A percentile compares a stretch with the other conserved stretches of the same genome.
Evolutionary conservation across 2,113 vertebrate genomes (phyloP).

Genomic region (Trichomycterus rosablanca): DNA sequence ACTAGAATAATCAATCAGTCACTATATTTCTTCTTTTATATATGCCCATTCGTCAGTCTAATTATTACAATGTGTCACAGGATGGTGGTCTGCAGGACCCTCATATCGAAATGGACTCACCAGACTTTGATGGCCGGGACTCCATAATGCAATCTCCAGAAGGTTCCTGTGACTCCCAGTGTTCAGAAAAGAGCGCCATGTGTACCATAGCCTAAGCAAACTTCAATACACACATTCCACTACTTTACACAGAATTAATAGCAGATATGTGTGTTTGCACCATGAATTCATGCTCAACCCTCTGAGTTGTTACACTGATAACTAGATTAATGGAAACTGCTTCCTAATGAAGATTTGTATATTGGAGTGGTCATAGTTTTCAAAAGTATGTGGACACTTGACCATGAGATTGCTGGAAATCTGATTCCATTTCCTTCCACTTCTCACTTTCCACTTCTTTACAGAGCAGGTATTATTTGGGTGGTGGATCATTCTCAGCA

Average conservation of each 20-base stretch:
- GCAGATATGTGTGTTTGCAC: constrained; percentile 1
- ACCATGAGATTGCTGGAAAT: too few relatives aligned
- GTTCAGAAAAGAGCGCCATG: constrained; percentile 62
- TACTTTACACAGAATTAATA: not conserved
- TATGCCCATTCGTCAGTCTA: constrained; percentile 48
- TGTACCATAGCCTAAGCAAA: constrained; percentile 54
- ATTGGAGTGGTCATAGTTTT: too few relatives aligned
- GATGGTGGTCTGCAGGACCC: constrained; percentile 54
- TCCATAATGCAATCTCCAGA: constrained; percentile 54
- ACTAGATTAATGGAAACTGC: too few relatives aligned
- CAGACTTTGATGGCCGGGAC: constrained; percentile 52
- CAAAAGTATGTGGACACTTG: too few relatives aligned
- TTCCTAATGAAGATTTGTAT: too few relatives aligned
- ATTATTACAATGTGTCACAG: constrained; percentile 58
- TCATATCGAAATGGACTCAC: constrained; percentile 52
- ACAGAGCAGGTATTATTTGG: too few relatives aligned
- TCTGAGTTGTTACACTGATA: not conserved
- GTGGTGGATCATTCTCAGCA: too few relatives aligned
- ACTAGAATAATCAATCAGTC: too few relatives aligned
- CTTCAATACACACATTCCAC: not conserved
- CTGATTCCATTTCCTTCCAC: too few relatives aligned
- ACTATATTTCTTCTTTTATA: too few relatives aligned
- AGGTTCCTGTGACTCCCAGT: constrained; percentile 57
- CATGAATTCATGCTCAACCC: not conserved
- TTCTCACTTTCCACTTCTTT: too few relatives aligned